Base-by-base conservation (phyloP, 2,888 invertebrate genomes). In the Brassicogethes aeneus region DNA sequence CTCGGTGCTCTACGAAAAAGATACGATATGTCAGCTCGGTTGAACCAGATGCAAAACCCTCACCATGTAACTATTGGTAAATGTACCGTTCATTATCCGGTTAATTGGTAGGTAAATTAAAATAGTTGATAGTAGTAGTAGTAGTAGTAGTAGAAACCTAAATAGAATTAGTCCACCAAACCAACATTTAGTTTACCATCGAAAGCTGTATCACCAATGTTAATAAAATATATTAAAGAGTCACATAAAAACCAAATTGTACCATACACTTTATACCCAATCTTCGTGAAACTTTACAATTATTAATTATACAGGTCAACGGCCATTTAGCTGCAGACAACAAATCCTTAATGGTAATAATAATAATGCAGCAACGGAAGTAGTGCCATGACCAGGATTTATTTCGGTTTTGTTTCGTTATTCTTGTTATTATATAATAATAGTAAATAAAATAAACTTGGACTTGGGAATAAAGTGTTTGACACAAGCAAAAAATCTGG, bases 1-100 rank as follows among this genome's bases (percentile, higher is more conserved):
- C 81, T 96, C 95, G 83, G 95, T 94, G 82, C 94, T 93, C 95
- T 96, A 88, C n/a, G n/a, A n/a, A n/a, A n/a, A n/a, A n/a, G n/a
- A n/a, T n/a, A n/a, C n/a, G n/a, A n/a, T n/a, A 82, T 88, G 85
- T 80, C 74, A 77, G 63, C 55, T 60, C 61, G 52, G 62, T 53
- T 55, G 12, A 10, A 13, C 12, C 32, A 32, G 32, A 7, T 32
- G 8, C 5, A 7, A 23, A 23, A 23, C 23, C 23, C 23, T 23
- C 44, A 43, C 43, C 43, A 40, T 43, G 44, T 46, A 23, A 23
- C 23, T 23, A 23, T 23, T 5, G 23, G 5, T 10, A 7, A 23
- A 23, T 23, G 23, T 23, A 23, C 23, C 23, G 23, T 23, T 23
- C 10, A 7, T 5, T 5, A 10, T 23, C 23, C 23, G 23, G 23